Evolutionary conservation across 2,113 vertebrate species (phyloP).

Genomic region (Phyllostomus hastatus): DNA sequence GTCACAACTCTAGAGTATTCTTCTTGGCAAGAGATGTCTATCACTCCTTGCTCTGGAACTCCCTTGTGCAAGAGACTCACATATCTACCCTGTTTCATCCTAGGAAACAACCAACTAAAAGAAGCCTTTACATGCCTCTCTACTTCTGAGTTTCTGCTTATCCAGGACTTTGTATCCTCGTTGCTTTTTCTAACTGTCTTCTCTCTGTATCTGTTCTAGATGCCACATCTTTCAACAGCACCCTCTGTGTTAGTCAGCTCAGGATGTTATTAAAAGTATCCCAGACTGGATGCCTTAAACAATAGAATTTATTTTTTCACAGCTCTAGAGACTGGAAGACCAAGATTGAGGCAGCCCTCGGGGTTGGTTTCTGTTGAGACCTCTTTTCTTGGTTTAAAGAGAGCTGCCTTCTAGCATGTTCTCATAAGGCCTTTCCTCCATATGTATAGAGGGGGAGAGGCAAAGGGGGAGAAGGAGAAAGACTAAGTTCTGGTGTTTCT

Average conservation of each 20-base stretch:
- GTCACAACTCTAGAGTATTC: background rate
- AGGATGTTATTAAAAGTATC: background rate
- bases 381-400: background rate
- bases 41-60: background rate
- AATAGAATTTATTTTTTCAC: background rate
- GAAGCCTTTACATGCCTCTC: background rate
- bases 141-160: background rate
- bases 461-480: too few species aligned
- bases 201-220: background rate
- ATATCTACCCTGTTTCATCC: background rate
- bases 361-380: background rate
- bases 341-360: too few species aligned
- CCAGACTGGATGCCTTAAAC: background rate
- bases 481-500: background rate
- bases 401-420: background rate
- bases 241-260: background rate
- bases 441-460: accelerated
- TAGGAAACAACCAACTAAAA: background rate
- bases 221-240: background rate
- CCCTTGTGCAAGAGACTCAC: background rate
- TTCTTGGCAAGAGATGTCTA: background rate
- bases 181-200: background rate
- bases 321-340: background rate
- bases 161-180: background rate
- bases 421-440: background rate